Evolutionary conservation across 2,888 invertebrate species (phyloP), one percentile per base, ranked within the genome.

Genomic region (Plagodis pulveraria): DNA sequence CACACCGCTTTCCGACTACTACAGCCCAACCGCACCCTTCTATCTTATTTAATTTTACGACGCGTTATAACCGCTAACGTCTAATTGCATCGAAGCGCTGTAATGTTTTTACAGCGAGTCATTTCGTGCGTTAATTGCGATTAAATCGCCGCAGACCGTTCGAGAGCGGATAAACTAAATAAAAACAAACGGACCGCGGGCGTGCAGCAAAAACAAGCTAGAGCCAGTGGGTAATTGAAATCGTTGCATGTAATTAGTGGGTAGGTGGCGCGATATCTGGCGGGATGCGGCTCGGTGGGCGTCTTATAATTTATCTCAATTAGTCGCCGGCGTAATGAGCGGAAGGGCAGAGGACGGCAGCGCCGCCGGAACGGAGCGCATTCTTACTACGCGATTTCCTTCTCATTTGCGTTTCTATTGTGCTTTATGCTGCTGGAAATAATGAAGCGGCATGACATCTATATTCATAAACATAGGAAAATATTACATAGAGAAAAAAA

Each of bases 281-380:
- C 82, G 81, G 85, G 85, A 81, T 77, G 81, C 82, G 81, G 84
- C 83, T 78, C 78, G 83, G 74, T 83, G 83, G 86, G 84, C 87
- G 85, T 89, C 90, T 89, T 86, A 87, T 89, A 87, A 89, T 91
- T 89, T 89, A 89, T 91, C 89, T 88, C 90, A 90, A 91, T 91
- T 91, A 91, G 89, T 84, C 83, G 78, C 68, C 73, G 72, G 46
- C 76, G 77, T 91, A 91, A 91, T 87, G 87, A 89, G 87, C 84
- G 87, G 87, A 88, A 87, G 88, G 84, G 82, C 78, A 83, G 78
- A 76, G 69, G 77, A 71, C 72, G 10, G 40, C 40, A 40, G 10
- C 10, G 40, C 10, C 66, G 66, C 66, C 63, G 69, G 63, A 63
- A 73, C 66, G 63, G 63, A 66, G 70, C 67, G 67, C 66, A 70